Conservation (phyloP, 2,797 vertebrate species). For the Decapterus maruadsi region DNA sequence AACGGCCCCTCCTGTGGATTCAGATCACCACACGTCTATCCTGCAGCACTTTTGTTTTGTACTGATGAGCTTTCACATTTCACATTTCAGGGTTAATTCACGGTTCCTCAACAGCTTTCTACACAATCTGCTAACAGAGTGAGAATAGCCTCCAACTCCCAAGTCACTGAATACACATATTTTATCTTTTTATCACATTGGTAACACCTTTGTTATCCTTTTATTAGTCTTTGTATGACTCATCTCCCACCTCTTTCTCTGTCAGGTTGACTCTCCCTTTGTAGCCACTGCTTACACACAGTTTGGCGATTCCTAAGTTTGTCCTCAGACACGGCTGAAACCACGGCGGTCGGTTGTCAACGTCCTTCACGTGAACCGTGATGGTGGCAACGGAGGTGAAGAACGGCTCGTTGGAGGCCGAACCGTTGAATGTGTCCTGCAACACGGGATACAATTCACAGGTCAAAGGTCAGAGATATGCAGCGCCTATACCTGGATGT, state of each 20-base stretch:
- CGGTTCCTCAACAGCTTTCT: constrained; percentile 1
- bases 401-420: constrained; percentile 72
- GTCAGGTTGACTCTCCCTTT: constrained; percentile 85
- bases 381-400: constrained; percentile 85
- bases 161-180: too few relatives aligned
- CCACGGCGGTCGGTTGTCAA: constrained; percentile 88
- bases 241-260: constrained; percentile 79
- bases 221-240: too few relatives aligned
- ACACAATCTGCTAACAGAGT: background rate
- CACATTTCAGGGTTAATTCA: background rate
- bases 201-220: too few relatives aligned
- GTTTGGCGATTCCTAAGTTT: constrained; percentile 77
- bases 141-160: background rate
- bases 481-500: accelerated
- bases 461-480: constrained; percentile 15
- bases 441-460: background rate
- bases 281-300: constrained; percentile 86
- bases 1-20: constrained; percentile 82
- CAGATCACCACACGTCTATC: constrained; percentile 5
- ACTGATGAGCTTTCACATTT: background rate
- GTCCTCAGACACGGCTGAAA: constrained; percentile 85
- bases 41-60: background rate
- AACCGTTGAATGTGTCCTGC: constrained; percentile 82
- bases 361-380: constrained; percentile 82
- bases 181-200: too few relatives aligned